These are phyloP conservation scores for Orcinus orca DNA, from an alignment of 2,113 vertebrate species.

Conservation along the genomic window DNA sequence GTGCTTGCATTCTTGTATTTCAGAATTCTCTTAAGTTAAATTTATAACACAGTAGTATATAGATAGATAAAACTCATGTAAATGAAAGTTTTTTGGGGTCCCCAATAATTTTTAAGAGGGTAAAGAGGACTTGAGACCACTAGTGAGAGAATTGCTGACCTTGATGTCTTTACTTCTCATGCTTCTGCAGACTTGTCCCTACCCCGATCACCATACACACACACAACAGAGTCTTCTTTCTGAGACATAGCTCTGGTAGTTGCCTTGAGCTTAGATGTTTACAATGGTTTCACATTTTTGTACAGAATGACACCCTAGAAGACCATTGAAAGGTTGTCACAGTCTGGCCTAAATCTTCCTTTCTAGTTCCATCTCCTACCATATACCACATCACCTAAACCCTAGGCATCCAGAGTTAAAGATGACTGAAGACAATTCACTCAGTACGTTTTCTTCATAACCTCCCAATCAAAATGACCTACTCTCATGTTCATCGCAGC, in stretches of 20 bases:
- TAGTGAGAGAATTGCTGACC: rapidly evolving
- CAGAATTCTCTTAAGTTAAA: neutral
- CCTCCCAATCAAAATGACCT: neutral
- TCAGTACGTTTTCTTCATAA: neutral
- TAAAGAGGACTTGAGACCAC: neutral
- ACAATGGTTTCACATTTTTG: neutral
- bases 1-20: neutral
- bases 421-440: neutral
- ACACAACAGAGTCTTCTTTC: neutral
- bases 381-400: no score
- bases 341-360: neutral
- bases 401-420: neutral
- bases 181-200: neutral
- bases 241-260: neutral
- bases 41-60: neutral
- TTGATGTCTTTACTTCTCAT: neutral
- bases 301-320: neutral
- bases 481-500: neutral
- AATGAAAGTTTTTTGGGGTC: neutral
- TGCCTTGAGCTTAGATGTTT: neutral
- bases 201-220: neutral
- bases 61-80: neutral
- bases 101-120: neutral
- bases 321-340: neutral
- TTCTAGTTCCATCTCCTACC: neutral